phyloP scores from a whole-genome alignment of 2,797 vertebrate genomes.

The Orestias chungarensis region DNA sequence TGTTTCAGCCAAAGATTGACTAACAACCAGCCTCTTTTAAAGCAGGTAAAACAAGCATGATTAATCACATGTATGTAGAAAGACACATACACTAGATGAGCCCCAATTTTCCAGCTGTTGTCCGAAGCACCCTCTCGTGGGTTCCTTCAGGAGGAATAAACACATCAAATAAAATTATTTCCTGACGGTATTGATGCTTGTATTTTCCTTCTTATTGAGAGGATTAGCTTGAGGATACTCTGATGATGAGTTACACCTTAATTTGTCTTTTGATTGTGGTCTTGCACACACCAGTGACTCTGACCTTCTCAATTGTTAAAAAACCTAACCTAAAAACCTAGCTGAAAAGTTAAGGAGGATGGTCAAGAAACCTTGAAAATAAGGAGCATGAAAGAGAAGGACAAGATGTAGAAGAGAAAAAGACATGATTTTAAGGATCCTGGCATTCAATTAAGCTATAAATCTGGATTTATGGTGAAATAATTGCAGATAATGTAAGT shows the following conservation, averaged over 20 bases:
- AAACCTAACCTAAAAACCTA: conserved; percentile 49
- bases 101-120: no score
- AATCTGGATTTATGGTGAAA: conserved; percentile 78
- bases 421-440: conserved; percentile 65
- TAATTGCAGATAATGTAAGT: conserved; percentile 76
- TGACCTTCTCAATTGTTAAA: conserved; percentile 72
- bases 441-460: conserved; percentile 75
- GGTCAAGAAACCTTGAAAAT: conserved; percentile 14
- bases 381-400: conserved; percentile 44
- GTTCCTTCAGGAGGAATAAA: no score
- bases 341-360: conserved; percentile 16
- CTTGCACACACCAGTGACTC: conserved; percentile 70
- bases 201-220: conserved; percentile 14
- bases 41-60: no score
- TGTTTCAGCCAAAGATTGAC: no score
- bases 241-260: conserved; percentile 48
- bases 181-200: neutral
- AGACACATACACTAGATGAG: no score
- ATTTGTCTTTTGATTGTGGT: conserved; percentile 51
- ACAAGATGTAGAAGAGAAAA: conserved; percentile 53
- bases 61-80: no score
- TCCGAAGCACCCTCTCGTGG: no score
- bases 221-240: conserved; percentile 35
- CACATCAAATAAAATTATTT: no score
- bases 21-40: no score